These are phyloP conservation scores for Phylloscopus trochiloides DNA, from an alignment of 2,113 vertebrate species.

Conservation along the genomic window DNA sequence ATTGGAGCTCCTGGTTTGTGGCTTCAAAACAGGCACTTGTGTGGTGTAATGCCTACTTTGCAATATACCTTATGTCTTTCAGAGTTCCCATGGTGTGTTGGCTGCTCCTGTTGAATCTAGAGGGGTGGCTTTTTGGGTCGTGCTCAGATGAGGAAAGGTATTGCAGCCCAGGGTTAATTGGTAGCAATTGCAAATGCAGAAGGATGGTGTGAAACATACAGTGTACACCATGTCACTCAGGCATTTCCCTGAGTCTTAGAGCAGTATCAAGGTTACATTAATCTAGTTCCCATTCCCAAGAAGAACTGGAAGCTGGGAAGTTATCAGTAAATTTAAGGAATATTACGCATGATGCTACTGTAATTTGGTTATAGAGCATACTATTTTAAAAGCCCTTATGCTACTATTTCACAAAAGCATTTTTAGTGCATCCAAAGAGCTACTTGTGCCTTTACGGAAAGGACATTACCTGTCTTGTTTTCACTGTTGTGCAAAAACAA, in stretches of 20 bases:
- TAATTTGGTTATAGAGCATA: neutral
- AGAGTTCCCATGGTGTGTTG: fast-evolving
- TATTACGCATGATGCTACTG: neutral
- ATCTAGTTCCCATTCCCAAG: neutral
- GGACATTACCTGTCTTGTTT: neutral
- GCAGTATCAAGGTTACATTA: neutral
- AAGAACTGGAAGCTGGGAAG: neutral
- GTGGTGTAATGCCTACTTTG: neutral
- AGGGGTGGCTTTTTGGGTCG: neutral
- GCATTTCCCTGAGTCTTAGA: neutral
- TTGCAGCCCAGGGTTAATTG: neutral
- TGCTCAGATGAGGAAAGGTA: neutral
- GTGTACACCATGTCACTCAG: neutral
- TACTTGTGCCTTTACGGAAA: neutral
- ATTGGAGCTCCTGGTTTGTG: neutral
- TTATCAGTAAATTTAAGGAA: neutral
- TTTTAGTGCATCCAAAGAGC: neutral
- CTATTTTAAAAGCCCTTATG: neutral
- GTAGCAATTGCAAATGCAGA: neutral
- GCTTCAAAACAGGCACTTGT: neutral
- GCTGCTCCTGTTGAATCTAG: neutral
- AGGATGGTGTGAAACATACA: neutral
- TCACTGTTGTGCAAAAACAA: neutral
- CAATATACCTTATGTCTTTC: neutral
- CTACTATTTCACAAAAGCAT: neutral